Conservation (phyloP, 2,113 vertebrate species). For the Meriones unguiculatus region DNA sequence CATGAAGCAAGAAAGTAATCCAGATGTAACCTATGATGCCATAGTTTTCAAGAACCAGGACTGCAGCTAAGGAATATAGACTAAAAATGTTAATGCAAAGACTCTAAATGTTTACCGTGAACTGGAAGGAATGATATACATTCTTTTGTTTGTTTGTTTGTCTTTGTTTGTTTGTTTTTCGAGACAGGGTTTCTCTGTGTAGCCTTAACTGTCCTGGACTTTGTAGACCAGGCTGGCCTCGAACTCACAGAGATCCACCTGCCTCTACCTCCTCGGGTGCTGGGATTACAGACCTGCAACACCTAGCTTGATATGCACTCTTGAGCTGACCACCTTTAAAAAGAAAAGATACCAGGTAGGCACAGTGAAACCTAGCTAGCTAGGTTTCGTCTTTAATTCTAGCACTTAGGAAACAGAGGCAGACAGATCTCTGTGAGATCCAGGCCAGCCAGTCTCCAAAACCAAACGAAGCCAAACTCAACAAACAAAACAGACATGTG, state of each 20-base stretch:
- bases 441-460: neutral
- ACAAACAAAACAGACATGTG: neutral
- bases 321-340: neutral
- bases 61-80: neutral
- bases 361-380: too few relatives aligned
- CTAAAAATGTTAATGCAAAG: slow-evolving; percentile 7
- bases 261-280: too few relatives aligned
- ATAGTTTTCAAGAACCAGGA: slow-evolving; percentile 16
- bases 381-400: too few relatives aligned
- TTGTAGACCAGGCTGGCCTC: too few relatives aligned
- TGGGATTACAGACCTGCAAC: too few relatives aligned
- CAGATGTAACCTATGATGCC: neutral
- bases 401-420: neutral
- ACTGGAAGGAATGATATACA: slow-evolving; percentile 22
- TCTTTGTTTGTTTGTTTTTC: too few relatives aligned
- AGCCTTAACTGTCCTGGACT: too few relatives aligned
- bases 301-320: neutral
- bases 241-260: too few relatives aligned
- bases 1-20: slow-evolving; percentile 41
- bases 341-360: neutral
- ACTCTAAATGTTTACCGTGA: neutral
- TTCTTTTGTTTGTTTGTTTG: too few relatives aligned
- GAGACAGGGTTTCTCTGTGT: too few relatives aligned
- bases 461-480: neutral
- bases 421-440: neutral